Percentiles rank a stretch among this genome's conserved stretches.
Evolutionary conservation across 2,113 vertebrate species (phyloP).

Genomic region (Limanda limanda): DNA sequence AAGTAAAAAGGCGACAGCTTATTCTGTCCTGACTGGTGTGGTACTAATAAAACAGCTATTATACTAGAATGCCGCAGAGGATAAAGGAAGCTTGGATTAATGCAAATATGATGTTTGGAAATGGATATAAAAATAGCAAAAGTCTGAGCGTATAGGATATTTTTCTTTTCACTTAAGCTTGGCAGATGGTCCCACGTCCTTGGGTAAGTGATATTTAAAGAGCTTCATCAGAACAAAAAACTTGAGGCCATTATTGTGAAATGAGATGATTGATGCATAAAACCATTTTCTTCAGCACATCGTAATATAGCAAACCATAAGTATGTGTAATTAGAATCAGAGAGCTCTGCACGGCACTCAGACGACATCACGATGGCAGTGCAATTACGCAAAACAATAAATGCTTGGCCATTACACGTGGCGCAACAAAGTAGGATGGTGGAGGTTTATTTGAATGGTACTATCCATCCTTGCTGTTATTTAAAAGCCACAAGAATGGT

Average conservation of each 20-base stretch:
- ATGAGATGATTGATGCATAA: conserved; percentile 8
- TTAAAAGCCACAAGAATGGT: conserved; percentile 78
- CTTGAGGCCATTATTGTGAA: conserved; percentile 15
- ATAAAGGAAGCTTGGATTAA: neutral
- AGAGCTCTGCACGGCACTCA: conserved; percentile 36
- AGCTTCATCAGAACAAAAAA: conserved; percentile 2
- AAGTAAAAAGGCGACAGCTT: conserved; percentile 21
- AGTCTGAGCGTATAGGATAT: too few relatives aligned
- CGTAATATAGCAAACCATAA: conserved; percentile 22
- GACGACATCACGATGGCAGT: conserved; percentile 58
- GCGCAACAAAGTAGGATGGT: conserved; percentile 59
- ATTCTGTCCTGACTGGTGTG: conserved; percentile 8
- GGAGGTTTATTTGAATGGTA: conserved; percentile 73
- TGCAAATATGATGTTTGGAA: neutral
- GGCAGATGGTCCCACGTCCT: conserved; percentile 3
- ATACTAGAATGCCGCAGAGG: conserved; percentile 7
- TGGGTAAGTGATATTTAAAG: neutral
- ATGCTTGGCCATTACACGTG: conserved; percentile 64
- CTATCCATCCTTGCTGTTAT: conserved; percentile 78
- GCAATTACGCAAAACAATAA: conserved; percentile 71
- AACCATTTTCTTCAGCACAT: conserved; percentile 29
- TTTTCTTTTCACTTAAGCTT: conserved; percentile 9
- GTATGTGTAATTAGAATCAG: conserved; percentile 49
- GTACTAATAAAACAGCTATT: conserved; percentile 15
- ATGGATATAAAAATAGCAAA: neutral